Conservation (phyloP, 2,797 vertebrate genomes). For the Bradypodion ventrale region DNA sequence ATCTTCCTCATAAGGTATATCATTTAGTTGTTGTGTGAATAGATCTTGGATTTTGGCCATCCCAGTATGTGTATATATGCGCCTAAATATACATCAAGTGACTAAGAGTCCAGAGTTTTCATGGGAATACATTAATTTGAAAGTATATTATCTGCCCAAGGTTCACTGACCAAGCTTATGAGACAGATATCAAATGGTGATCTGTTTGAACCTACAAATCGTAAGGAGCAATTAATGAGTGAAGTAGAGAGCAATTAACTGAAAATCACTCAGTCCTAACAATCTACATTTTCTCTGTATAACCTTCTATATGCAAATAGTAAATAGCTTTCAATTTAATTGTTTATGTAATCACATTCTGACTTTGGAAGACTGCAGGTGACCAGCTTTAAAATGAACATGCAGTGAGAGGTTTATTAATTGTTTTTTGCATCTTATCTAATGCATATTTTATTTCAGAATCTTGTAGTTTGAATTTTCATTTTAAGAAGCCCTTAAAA, state of each 20-base stretch:
- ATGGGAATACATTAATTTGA: constrained; percentile 21
- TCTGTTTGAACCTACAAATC: constrained; percentile 48
- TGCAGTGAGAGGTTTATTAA: background rate
- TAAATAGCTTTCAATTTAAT: constrained; percentile 24
- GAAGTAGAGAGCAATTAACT: constrained; percentile 56
- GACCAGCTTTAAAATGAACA: background rate
- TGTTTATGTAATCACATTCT: background rate
- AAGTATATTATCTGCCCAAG: constrained; percentile 1
- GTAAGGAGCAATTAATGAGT: constrained; percentile 7
- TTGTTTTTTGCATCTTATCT: background rate
- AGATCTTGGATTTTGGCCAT: background rate
- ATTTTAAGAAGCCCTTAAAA: background rate
- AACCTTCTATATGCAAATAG: background rate
- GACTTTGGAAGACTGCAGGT: background rate
- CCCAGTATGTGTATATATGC: too few relatives aligned
- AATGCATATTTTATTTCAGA: background rate
- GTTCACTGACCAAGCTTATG: constrained; percentile 35
- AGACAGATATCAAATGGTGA: constrained; percentile 45
- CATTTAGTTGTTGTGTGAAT: too few relatives aligned
- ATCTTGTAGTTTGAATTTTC: background rate
- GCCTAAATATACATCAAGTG: background rate
- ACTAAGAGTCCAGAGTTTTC: background rate
- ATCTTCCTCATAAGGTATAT: background rate
- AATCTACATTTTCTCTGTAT: background rate
- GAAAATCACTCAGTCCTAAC: constrained; percentile 42